These are phyloP conservation scores for Phoxinus dragarum DNA, from an alignment of 2,797 vertebrate species.

Conservation along the genomic window DNA sequence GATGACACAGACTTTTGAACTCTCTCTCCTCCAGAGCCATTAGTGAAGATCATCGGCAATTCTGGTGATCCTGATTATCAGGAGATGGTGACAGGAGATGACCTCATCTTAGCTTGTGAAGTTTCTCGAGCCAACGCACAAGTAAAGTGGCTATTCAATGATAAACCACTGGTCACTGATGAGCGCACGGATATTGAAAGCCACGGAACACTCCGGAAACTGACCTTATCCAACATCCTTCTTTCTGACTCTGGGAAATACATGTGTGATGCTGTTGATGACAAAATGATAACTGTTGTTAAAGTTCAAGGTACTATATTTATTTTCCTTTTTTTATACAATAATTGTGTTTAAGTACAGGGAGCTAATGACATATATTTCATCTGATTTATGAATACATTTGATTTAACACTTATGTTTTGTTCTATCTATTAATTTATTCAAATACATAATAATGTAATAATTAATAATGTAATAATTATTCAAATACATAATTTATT, in stretches of 20 bases:
- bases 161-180: slow-evolving; percentile 78
- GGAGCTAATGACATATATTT: not conserved
- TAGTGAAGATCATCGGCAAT: slow-evolving; percentile 84
- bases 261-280: slow-evolving; percentile 84
- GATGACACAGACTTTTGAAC: not conserved
- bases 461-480: no score
- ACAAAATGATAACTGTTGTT: slow-evolving; percentile 87
- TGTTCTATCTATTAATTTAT: not conserved
- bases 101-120: slow-evolving; percentile 87
- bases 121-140: slow-evolving; percentile 83
- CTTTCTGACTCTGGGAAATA: slow-evolving; percentile 88
- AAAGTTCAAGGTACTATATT: slow-evolving; percentile 84
- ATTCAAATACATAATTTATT: no score
- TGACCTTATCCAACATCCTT: slow-evolving; percentile 80
- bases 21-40: slow-evolving; percentile 78
- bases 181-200: slow-evolving; percentile 83
- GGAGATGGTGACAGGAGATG: slow-evolving; percentile 82
- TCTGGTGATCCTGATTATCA: slow-evolving; percentile 71
- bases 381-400: not conserved
- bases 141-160: slow-evolving; percentile 92
- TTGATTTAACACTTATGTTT: not conserved
- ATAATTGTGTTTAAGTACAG: not conserved
- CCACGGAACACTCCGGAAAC: slow-evolving; percentile 80
- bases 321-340: not conserved
- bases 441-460: no score